Base-by-base conservation (phyloP, 2,888 invertebrate genomes). In the Stenoptilia bipunctidactyla region DNA sequence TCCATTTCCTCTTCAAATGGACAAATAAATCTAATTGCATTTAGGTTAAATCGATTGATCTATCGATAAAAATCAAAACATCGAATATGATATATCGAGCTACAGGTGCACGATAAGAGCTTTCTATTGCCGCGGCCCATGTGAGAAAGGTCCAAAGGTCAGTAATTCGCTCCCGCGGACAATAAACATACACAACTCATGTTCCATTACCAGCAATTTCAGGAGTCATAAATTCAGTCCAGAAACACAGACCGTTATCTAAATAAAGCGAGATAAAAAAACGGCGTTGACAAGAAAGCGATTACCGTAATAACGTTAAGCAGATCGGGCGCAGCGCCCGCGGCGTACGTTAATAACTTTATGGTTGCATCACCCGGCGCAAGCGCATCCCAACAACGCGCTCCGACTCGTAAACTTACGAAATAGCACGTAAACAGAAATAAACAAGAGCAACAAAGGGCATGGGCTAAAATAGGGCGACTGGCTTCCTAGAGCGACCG, bases 351-450 rank as follows among this genome's bases (percentile, higher is more conserved):
- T 20, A 20, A 20, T 20, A 20, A 20, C 20, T 20, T 20, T 20
- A 61, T 55, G 58, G 62, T 76, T 74, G 72, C 74, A 73, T 64
- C 72, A 52, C 52, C 56, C 56, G 50, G 60, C 62, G 65, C 66
- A 57, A 52, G 62, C 72, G 73, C 76, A 71, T 71, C 69, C 56
- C 55, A 50, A 36, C 56, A n/a, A n/a, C 72, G 73, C 76, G 70
- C 70, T 69, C 56, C 55, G 51, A 36, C 56, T 70, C 75, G 75
- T 75, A 75, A 76, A 77, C 60, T 77, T 77, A 76, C 79, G 80
- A 77, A 82, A 80, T 73, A 55, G 62, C 68, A 70, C 69, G 67
- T 71, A 72, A 72, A 76, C 74, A 73, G 75, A 80, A 79, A 79
- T 75, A 80, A 67, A 68, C 71, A 40, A 52, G 59, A n/a, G 66